These are phyloP conservation scores for Sitobion miscanthi DNA, from an alignment of 1,140 invertebrate species.

Conservation along the genomic window DNA sequence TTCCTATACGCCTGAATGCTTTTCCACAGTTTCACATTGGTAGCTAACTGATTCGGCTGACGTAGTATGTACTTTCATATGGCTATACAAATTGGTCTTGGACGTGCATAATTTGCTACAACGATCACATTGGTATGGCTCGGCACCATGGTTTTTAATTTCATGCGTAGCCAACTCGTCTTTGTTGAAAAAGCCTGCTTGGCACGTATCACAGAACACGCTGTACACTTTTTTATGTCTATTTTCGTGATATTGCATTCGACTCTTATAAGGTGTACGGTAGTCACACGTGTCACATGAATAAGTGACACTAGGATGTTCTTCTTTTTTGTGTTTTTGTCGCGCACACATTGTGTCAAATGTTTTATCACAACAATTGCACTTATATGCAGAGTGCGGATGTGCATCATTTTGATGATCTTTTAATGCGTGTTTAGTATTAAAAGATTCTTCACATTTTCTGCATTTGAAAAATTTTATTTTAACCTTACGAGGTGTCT, in stretches of 20 bases:
- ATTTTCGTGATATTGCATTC: constrained; percentile 61
- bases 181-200: constrained; percentile 74
- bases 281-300: constrained; percentile 62
- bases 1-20: constrained; percentile 80
- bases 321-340: constrained; percentile 54
- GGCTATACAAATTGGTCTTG: constrained; percentile 61
- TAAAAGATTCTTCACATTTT: constrained; percentile 55
- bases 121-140: constrained; percentile 57
- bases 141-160: constrained; percentile 57
- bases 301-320: constrained; percentile 55
- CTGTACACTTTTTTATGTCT: constrained; percentile 62
- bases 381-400: constrained; percentile 45
- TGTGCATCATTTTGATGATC: constrained; percentile 55
- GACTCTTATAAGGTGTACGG: constrained; percentile 60
- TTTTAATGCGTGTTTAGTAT: constrained; percentile 49
- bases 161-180: constrained; percentile 64
- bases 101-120: constrained; percentile 58
- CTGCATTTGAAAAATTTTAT: constrained; percentile 55
- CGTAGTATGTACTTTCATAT: constrained; percentile 74
- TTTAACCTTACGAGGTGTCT: background rate
- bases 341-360: constrained; percentile 53
- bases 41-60: constrained; percentile 78
- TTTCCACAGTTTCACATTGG: constrained; percentile 79
- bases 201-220: constrained; percentile 71
- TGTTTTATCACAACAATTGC: constrained; percentile 56